Evolutionary conservation across 2,888 invertebrate species (phyloP), one percentile per base, ranked within the genome.

Genomic region (Ametastegia equiseti): DNA sequence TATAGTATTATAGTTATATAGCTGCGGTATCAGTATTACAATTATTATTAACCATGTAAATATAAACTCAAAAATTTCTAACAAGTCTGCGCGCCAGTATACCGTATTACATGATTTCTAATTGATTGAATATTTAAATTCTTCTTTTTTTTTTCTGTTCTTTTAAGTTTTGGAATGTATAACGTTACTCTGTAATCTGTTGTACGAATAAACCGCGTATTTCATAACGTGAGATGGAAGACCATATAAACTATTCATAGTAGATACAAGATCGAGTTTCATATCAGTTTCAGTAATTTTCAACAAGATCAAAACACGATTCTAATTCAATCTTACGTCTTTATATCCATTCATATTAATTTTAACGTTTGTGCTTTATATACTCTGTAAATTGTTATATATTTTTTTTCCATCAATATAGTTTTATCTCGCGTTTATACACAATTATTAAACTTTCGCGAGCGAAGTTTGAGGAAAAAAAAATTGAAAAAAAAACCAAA

Each of bases 291-390:
- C 19, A 23, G 23, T 23, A 54, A 9, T 54, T 54, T 54, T 30
- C n/a, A 1, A 11, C 60, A 60, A 60, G 6, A 27, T 1, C 30
- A 5, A 60, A 60, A 60, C 30, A 30, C 5, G 60, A 15, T 60
- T 23, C 13, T 30, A 23, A n/a, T n/a, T n/a, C n/a, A n/a, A n/a
- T n/a, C n/a, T n/a, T n/a, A n/a, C n/a, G n/a, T 15, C n/a, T 63
- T 13, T 33, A 15, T n/a, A 63, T 67, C 33, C 1, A 19, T 30
- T 63, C 23, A 33, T 0, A 30, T 6, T 63, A 63, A 63, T 63
- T 33, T 23, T 54, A 63, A 63, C 33, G 63, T 63, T 63, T 63
- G 63, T 63, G 63, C 65, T 67, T 39, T 67, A 39, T 67, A 67
- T 67, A 67, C 65, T 67, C 65, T 11, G 65, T 67, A 39, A 67